Evolutionary conservation across 2,888 invertebrate species (phyloP).

Genomic region (Drosophila paramelanica): DNA sequence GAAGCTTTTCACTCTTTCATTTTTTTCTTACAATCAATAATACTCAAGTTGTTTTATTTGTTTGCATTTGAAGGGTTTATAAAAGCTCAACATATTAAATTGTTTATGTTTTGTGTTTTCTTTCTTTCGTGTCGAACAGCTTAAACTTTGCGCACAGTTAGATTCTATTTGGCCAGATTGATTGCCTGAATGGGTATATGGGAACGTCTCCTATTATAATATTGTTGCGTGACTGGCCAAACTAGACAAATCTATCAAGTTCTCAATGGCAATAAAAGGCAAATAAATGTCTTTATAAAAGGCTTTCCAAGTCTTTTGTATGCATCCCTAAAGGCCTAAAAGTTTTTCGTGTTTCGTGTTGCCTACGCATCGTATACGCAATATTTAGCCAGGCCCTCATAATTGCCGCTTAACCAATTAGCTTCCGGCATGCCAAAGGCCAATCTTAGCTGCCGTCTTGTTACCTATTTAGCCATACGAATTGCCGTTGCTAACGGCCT

Average conservation of each 20-base stretch:
- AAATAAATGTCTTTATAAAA: slow-evolving; percentile 10
- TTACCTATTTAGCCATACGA: background rate
- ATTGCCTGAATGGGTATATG: slow-evolving; percentile 35
- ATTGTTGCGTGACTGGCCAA: slow-evolving; percentile 44
- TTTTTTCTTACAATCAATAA: background rate
- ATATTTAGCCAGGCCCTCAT: slow-evolving; percentile 1
- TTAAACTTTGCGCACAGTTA: slow-evolving; percentile 16
- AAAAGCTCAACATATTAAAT: background rate
- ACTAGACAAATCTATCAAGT: slow-evolving; percentile 7
- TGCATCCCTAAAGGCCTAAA: background rate
- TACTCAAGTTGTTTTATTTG: background rate
- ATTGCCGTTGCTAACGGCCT: background rate
- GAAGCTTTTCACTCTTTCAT: no score
- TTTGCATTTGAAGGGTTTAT: background rate
- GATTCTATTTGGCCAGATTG: slow-evolving; percentile 36
- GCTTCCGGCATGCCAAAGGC: background rate
- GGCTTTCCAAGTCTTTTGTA: slow-evolving; percentile 1
- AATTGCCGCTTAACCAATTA: background rate
- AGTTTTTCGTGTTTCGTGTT: background rate
- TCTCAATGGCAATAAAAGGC: slow-evolving; percentile 1
- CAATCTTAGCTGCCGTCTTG: background rate
- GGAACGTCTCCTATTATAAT: slow-evolving; percentile 17
- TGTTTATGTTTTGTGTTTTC: background rate
- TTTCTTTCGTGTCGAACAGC: background rate
- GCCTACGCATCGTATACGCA: slow-evolving; percentile 16